phyloP scores from a whole-genome alignment of 37 sponge, comb jelly and placozoan species.

The Corticium candelabrum region DNA sequence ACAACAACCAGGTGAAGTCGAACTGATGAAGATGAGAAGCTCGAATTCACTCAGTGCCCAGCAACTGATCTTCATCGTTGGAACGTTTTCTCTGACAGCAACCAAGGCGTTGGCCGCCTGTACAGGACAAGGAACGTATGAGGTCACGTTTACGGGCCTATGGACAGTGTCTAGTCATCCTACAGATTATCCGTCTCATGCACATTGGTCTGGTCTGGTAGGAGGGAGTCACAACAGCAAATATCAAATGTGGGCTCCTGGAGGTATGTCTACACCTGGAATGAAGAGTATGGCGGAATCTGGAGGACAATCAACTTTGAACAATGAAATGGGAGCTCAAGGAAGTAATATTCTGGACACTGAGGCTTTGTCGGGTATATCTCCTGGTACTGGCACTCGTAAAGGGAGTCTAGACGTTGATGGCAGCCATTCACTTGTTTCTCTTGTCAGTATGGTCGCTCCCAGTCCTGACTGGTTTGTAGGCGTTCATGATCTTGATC shows the following conservation, averaged over 20 bases:
- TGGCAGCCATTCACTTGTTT: background rate
- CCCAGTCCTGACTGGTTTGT: conserved; percentile 11
- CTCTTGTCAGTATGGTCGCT: background rate
- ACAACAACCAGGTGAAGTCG: too few relatives aligned
- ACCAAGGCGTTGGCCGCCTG: too few relatives aligned
- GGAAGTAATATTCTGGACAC: background rate
- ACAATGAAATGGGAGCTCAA: background rate
- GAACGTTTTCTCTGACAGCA: too few relatives aligned
- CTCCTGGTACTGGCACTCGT: background rate
- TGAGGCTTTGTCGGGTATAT: background rate
- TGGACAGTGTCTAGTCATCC: background rate
- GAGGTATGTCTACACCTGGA: background rate
- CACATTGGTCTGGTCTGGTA: background rate
- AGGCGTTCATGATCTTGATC: background rate
- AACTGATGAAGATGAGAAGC: too few relatives aligned
- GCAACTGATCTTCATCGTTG: too few relatives aligned
- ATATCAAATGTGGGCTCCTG: conserved; percentile 1
- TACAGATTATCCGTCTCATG: background rate
- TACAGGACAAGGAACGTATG: too few relatives aligned
- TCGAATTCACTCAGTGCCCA: too few relatives aligned
- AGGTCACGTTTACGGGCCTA: background rate
- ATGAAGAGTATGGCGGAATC: background rate
- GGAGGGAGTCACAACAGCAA: background rate
- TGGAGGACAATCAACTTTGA: background rate
- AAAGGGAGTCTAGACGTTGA: background rate